These are phyloP conservation scores for Mythimna ferrago DNA, from an alignment of 2,888 invertebrate species.

Conservation along the genomic window DNA sequence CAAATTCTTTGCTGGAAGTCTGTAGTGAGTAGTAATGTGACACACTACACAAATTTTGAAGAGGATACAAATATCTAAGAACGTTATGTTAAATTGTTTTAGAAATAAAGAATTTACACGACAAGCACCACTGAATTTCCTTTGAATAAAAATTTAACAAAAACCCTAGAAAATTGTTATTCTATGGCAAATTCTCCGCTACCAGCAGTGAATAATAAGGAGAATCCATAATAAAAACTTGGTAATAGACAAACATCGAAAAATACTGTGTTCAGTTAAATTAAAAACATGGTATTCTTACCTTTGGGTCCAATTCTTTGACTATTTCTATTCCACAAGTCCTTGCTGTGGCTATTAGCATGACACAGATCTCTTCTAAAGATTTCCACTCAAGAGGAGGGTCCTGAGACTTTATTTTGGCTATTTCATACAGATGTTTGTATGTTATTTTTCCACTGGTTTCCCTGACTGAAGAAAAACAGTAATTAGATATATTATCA, in stretches of 20 bases:
- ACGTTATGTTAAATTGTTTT: no score
- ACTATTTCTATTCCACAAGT: conserved; percentile 97
- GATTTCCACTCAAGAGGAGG: conserved; percentile 92
- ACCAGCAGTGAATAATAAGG: no score
- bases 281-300: conserved; percentile 51
- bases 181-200: no score
- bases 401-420: conserved; percentile 98
- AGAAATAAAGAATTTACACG: no score
- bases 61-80: no score
- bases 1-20: no score
- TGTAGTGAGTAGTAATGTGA: no score
- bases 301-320: conserved; percentile 92
- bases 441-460: conserved; percentile 96
- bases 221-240: neutral
- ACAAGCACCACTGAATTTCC: no score
- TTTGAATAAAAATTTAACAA: no score
- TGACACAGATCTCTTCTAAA: conserved; percentile 94
- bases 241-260: neutral
- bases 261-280: neutral
- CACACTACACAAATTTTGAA: no score
- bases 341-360: conserved; percentile 94
- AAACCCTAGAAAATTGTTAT: no score
- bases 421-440: conserved; percentile 99
- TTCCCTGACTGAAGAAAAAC: conserved; percentile 92
- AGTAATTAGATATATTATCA: no score